phyloP scores from a whole-genome alignment of 2,113 vertebrate species.

The Cnemophilus loriae region DNA sequence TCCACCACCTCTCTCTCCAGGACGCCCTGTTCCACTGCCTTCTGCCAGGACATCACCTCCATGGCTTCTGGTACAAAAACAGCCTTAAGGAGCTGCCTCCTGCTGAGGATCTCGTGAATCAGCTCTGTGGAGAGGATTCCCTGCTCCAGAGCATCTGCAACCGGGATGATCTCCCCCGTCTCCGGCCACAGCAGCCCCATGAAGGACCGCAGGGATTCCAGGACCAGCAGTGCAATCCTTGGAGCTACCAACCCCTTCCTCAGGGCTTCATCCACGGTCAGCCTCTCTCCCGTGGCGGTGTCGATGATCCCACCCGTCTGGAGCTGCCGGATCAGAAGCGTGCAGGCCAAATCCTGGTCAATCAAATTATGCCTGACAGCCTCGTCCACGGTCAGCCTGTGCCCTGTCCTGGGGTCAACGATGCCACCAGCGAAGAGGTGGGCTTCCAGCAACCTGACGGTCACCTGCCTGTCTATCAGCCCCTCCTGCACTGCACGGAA shows the following conservation, averaged over 20 bases:
- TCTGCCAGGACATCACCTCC: constrained; percentile 77
- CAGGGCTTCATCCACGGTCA: constrained; percentile 83
- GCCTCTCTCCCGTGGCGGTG: constrained; percentile 71
- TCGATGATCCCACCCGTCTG: constrained; percentile 85
- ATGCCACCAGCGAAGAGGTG: constrained; percentile 95
- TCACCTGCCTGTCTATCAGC: constrained; percentile 84
- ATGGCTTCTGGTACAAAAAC: constrained; percentile 81
- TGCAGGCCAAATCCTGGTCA: constrained; percentile 86
- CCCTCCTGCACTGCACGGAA: constrained; percentile 88
- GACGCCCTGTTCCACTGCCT: constrained; percentile 66
- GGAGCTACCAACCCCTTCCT: constrained; percentile 77
- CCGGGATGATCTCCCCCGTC: constrained; percentile 81
- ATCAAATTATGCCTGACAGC: constrained; percentile 80
- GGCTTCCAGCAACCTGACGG: constrained; percentile 82
- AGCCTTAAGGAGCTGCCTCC: constrained; percentile 75
- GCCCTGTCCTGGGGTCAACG: constrained; percentile 87
- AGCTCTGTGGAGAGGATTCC: constrained; percentile 81
- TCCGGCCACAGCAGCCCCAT: constrained; percentile 87
- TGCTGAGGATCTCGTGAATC: constrained; percentile 73
- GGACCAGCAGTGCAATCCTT: constrained; percentile 76
- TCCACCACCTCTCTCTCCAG: constrained; percentile 67
- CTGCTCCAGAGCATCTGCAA: constrained; percentile 83
- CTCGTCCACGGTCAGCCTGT: constrained; percentile 81
- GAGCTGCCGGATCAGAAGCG: constrained; percentile 83
- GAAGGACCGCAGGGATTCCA: constrained; percentile 85